Evolutionary conservation across 2,888 invertebrate genomes (phyloP), one percentile per base, ranked within the genome.

Genomic region (Cephus spinipes): DNA sequence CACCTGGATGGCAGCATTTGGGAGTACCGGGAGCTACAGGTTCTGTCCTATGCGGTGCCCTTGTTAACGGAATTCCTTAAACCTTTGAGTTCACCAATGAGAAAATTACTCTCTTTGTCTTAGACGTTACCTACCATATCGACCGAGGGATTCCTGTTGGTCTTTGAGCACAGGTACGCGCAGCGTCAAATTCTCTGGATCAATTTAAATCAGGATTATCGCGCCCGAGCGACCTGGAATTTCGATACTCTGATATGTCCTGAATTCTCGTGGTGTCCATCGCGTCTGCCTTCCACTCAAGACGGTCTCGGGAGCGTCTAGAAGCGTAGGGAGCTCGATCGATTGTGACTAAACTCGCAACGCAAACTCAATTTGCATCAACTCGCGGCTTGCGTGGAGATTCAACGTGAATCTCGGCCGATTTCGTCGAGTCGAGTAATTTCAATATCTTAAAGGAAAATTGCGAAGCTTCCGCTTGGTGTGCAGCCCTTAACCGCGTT

Each of bases 311-410:
- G 55, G 0, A 55, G 55, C 6, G 55, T 23, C 23, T 55, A 55
- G 55, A 23, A 55, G 9, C 55, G 55, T 23, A 0, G 23, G 55
- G 55, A 55, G 12, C 11, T 79, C 75, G 82, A 84, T 84, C 82
- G 82, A 84, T 85, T 81, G 84, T 83, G 79, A 82, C 83, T 81
- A 81, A 85, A 85, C 83, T 81, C 79, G 82, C 81, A 77, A 83
- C 79, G 80, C 83, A 81, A 84, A 85, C 82, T 84, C 81, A 81
- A 87, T 86, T 86, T 86, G 84, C 86, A 86, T 87, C 82, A 76
- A 81, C 77, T 77, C 75, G 81, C 82, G 79, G 75, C 77, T 82
- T 73, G 79, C 77, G 36, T 73, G 74, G 76, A 78, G 74, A 76
- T 75, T 75, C 71, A 31, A 33, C 31, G 71, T 2, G 71, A 71